Evolutionary conservation across 2,888 invertebrate genomes (phyloP).

Genomic region (Anodontia alba): DNA sequence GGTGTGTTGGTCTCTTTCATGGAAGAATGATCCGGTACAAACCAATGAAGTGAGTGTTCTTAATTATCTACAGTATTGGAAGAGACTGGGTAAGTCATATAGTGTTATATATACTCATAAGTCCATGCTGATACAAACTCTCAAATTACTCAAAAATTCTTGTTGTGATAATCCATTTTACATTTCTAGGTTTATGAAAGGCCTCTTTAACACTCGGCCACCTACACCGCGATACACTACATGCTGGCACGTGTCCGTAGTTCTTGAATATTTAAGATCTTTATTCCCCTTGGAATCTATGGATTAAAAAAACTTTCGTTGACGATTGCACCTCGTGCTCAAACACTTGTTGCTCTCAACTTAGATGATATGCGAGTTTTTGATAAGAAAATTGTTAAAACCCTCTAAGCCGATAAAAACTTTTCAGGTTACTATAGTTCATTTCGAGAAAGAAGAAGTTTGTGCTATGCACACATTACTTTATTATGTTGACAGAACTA

Average conservation of each 20-base stretch:
- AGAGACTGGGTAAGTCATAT: background rate
- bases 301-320: background rate
- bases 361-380: no score
- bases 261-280: background rate
- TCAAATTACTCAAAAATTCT: background rate
- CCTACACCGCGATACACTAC: background rate
- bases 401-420: background rate
- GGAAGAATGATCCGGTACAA: background rate
- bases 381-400: no score
- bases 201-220: background rate
- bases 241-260: background rate
- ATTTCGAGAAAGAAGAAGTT: background rate
- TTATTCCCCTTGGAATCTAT: background rate
- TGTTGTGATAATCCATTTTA: background rate
- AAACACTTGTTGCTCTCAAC: no score
- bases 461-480: background rate
- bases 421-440: background rate
- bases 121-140: background rate
- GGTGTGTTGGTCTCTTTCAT: background rate
- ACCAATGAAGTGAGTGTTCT: background rate
- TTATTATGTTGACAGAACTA: background rate
- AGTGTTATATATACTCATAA: background rate
- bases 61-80: background rate
- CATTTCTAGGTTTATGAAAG: slow-evolving; percentile 1
- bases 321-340: background rate